Evolutionary conservation across 2,888 invertebrate genomes (phyloP), one percentile per base, ranked within the genome.

Genomic region (Hermodice carunculata): DNA sequence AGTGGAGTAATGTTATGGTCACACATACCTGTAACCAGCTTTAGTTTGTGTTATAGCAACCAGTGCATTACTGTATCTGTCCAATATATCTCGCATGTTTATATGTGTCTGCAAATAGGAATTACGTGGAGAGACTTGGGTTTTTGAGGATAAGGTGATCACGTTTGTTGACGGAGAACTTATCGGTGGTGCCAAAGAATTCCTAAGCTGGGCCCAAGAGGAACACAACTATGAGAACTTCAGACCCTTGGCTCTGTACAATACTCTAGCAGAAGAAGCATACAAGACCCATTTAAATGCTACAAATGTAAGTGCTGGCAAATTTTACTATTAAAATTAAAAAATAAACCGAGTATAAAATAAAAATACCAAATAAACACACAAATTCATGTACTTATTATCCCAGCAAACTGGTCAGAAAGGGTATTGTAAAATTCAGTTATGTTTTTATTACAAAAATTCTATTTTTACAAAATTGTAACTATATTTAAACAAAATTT

Each of bases 81-180:
- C 8, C 17, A 19, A 2, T 14, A 19, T 31, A 11, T 31, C 11
- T 28, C 29, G 22, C 8, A n/a, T 22, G 1, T 19, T 46, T 19
- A 14, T 26, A 14, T 26, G 3, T 64, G 3, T 67, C 42, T 22
- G 37, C 19, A 51, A 61, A 8, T 61, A 85, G 84, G 81, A 81
- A 61, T 64, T 85, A 48, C 70, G 79, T 69, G 85, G 85, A 49
- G 85, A 86, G 58, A 76, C 78, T 17, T 86, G 86, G 86, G 72
- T 72, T 17, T 86, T 84, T 63, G 54, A 75, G 26, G 82, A 81
- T 24, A 81, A 81, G 57, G 81, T 80, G 1, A 80, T 86, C 42
- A 73, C 78, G 29, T 86, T 83, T 73, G 72, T 80, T 8, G 82
- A 85, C 71, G 78, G 77, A 17, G 61, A 78, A 24, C 66, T 83